These are phyloP conservation scores for Cisticola juncidis DNA, from an alignment of 2,113 vertebrate genomes.

Conservation along the genomic window DNA sequence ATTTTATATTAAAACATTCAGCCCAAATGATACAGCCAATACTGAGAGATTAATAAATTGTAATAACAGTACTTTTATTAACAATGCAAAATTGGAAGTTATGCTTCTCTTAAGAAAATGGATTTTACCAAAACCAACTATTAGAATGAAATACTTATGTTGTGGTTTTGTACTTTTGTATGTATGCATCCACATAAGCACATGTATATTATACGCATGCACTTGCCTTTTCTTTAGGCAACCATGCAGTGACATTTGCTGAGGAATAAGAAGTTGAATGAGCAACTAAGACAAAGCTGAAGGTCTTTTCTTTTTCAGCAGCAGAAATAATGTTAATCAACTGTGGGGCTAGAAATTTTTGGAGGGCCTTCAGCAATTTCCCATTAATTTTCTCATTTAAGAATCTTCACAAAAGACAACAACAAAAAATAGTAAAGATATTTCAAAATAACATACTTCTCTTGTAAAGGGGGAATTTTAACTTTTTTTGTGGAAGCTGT, in stretches of 20 bases:
- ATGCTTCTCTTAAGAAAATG: not conserved
- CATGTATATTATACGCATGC: not conserved
- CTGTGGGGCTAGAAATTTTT: not conserved
- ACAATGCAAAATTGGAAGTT: not conserved
- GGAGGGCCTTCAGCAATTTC: not conserved
- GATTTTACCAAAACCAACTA: not conserved
- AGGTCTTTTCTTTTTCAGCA: not conserved
- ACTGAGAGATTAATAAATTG: not conserved
- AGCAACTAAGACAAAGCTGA: not conserved
- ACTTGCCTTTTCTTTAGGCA: not conserved
- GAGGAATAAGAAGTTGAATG: not conserved
- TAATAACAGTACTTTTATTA: not conserved
- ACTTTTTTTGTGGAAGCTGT: not conserved
- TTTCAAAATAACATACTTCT: not conserved
- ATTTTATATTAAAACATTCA: not conserved
- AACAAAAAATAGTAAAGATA: not conserved
- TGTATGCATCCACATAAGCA: not conserved
- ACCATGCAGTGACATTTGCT: not conserved
- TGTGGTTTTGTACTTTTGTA: not conserved
- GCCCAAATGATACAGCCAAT: not conserved
- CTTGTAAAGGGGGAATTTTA: not conserved
- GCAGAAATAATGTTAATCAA: not conserved
- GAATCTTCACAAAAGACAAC: not conserved
- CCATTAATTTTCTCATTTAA: not conserved
- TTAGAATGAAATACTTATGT: not conserved